Evolutionary conservation across 2,888 invertebrate genomes (phyloP).

Genomic region (Sipha maydis): DNA sequence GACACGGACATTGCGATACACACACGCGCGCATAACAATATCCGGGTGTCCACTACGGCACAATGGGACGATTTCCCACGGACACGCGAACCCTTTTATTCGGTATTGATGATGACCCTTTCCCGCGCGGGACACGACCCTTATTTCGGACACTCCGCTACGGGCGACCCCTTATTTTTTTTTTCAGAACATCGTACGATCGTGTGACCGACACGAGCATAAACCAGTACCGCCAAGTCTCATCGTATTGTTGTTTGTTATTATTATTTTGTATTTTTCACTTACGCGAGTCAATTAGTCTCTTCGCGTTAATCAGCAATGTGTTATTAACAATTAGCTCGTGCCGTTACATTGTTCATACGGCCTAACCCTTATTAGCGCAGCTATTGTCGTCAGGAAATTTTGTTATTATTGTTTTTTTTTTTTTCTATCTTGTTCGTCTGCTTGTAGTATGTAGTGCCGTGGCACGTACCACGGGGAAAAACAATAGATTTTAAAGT

Average conservation of each 20-base stretch:
- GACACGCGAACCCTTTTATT: slow-evolving; percentile 22
- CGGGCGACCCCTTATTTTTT: neutral
- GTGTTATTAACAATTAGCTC: slow-evolving; percentile 37
- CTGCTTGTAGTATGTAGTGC: too few relatives aligned
- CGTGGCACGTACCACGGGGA: too few relatives aligned
- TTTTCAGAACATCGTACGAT: neutral
- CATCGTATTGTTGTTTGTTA: neutral
- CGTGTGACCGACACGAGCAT: slow-evolving; percentile 49
- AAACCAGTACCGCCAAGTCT: neutral
- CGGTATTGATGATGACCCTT: slow-evolving; percentile 21
- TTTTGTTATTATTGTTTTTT: too few relatives aligned
- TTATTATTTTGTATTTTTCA: neutral
- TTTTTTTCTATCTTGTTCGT: too few relatives aligned
- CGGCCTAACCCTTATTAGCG: neutral
- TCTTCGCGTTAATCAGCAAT: slow-evolving; percentile 6
- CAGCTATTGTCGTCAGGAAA: too few relatives aligned
- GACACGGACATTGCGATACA: slow-evolving; percentile 43
- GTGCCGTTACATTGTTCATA: neutral
- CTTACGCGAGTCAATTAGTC: neutral
- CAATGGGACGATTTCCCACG: slow-evolving; percentile 60
- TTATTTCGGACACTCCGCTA: neutral
- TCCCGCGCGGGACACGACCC: slow-evolving; percentile 2
- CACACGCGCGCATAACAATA: neutral
- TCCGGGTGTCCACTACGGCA: slow-evolving; percentile 42
- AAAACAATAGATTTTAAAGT: too few relatives aligned